Conservation (phyloP, 2,888 invertebrate genomes). For the Caenorhabditis plicata region DNA sequence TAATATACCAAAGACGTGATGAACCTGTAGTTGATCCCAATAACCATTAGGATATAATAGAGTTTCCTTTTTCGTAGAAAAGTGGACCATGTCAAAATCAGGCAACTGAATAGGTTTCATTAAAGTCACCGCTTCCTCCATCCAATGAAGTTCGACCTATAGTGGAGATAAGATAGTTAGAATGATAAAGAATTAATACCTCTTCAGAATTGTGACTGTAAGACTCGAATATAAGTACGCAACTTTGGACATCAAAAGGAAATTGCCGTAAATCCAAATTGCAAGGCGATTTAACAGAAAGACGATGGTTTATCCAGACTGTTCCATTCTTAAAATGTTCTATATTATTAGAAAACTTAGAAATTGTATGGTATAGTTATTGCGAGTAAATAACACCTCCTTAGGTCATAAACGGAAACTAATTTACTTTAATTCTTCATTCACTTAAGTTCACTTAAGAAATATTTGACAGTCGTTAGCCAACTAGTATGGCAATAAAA, state of each 20-base stretch:
- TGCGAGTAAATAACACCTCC: too few relatives aligned
- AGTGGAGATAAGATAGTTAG: too few relatives aligned
- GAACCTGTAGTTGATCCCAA: slow-evolving; percentile 52
- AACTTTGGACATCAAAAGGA: slow-evolving; percentile 61
- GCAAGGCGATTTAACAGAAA: slow-evolving; percentile 65
- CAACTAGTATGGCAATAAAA: too few relatives aligned
- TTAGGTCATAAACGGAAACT: too few relatives aligned
- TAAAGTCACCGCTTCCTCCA: slow-evolving; percentile 63
- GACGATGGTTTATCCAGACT: slow-evolving; percentile 65
- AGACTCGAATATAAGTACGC: slow-evolving; percentile 62
- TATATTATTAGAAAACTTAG: too few relatives aligned
- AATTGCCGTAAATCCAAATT: slow-evolving; percentile 60
- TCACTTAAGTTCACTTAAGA: too few relatives aligned
- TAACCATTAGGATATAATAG: slow-evolving; percentile 59
- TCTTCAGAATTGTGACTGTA: slow-evolving; percentile 65
- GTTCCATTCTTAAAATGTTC: slow-evolving; percentile 63
- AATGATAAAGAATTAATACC: too few relatives aligned
- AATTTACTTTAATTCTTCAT: too few relatives aligned
- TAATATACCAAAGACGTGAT: too few relatives aligned
- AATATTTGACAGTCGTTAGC: too few relatives aligned
- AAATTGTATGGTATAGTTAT: too few relatives aligned
- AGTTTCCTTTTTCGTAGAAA: slow-evolving; percentile 48
- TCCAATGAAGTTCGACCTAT: slow-evolving; percentile 63
- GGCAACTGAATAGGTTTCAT: slow-evolving; percentile 64
- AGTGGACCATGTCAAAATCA: slow-evolving; percentile 64